Evolutionary conservation across 2,888 invertebrate genomes (phyloP).

Genomic region (Dasysyrphus tricinctus): DNA sequence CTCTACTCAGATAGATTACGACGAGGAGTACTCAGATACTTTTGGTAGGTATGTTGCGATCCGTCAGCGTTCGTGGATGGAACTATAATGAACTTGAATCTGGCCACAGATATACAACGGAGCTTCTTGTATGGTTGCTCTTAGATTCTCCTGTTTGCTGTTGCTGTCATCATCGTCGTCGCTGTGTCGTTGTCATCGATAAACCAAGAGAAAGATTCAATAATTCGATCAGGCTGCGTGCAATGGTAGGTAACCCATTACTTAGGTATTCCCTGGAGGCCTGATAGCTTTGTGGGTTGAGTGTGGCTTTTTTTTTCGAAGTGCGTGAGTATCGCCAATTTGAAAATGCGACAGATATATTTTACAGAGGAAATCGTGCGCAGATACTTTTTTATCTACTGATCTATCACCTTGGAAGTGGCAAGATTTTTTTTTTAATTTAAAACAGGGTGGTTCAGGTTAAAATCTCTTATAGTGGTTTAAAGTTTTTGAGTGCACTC

Average conservation of each 20-base stretch:
- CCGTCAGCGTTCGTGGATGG: slow-evolving; percentile 68
- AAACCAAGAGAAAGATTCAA: slow-evolving; percentile 22
- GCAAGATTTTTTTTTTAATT: slow-evolving; percentile 50
- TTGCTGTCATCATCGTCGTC: slow-evolving; percentile 5
- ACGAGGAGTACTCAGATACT: slow-evolving; percentile 20
- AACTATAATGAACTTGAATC: slow-evolving; percentile 65
- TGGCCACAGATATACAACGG: slow-evolving; percentile 20
- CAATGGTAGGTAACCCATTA: slow-evolving; percentile 25
- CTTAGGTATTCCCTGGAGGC: slow-evolving; percentile 35
- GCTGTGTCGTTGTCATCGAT: slow-evolving; percentile 13
- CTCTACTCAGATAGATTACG: background rate
- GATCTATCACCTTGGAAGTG: slow-evolving; percentile 74
- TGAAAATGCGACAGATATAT: slow-evolving; percentile 27
- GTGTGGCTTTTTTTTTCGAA: slow-evolving; percentile 2
- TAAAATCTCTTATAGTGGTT: too few relatives aligned
- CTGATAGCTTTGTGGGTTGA: slow-evolving; percentile 16
- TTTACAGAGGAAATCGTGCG: slow-evolving; percentile 32
- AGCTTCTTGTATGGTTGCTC: slow-evolving; percentile 56
- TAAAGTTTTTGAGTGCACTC: too few relatives aligned
- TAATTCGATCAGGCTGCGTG: slow-evolving; percentile 44
- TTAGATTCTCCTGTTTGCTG: slow-evolving; percentile 33
- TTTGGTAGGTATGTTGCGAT: slow-evolving; percentile 20
- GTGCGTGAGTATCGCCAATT: slow-evolving; percentile 14
- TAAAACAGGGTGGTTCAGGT: background rate
- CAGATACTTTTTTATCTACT: slow-evolving; percentile 63